Evolutionary conservation across 2,113 vertebrate species (phyloP), one percentile per base, ranked within the genome.

Genomic region (Lampris incognitus): DNA sequence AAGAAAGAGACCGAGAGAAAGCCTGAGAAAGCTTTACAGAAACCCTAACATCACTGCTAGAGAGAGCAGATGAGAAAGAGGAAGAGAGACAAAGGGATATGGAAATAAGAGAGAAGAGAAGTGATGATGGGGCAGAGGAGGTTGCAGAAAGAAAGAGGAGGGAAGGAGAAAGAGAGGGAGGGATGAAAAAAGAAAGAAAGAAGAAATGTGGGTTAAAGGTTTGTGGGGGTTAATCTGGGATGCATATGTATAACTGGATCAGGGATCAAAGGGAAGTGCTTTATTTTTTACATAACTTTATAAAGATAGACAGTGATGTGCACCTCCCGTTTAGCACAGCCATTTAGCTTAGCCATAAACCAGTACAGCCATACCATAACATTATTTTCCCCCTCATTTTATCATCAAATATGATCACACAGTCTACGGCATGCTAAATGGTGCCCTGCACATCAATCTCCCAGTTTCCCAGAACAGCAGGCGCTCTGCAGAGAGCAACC

Each of bases 341-440:
- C 24, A 24, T 24, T 24, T 24, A 24, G 24, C 24, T 24, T 8
- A 69, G 61, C 62, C 38, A 5, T 74, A 48, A 63, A 41, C 40
- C 13, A 79, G 75, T 61, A 46, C 60, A 84, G 85, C 68, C 63
- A 78, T 82, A 72, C n/a, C 49, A 56, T 41, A 13, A 1, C 49
- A 42, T 59, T 3, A 55, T 51, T 66, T 50, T 74, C 63, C 57
- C 66, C 71, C 24, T 76, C 56, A 40, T 60, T 9, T 75, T 56
- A 52, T 74, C 55, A 77, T 80, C 56, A 76, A 77, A 76, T 76
- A 81, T 79, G 84, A 86, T 81, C 67, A 70, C 67, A 70, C 48
- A 55, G 73, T 64, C 41, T 72, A 63, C 81, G 24, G 24, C 72
- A 76, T 24, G 64, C 37, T 9, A 56, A 76, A 71, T 76, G 69